These are phyloP conservation scores for Tethea ocularis DNA, from an alignment of 2,888 invertebrate species.

Conservation along the genomic window DNA sequence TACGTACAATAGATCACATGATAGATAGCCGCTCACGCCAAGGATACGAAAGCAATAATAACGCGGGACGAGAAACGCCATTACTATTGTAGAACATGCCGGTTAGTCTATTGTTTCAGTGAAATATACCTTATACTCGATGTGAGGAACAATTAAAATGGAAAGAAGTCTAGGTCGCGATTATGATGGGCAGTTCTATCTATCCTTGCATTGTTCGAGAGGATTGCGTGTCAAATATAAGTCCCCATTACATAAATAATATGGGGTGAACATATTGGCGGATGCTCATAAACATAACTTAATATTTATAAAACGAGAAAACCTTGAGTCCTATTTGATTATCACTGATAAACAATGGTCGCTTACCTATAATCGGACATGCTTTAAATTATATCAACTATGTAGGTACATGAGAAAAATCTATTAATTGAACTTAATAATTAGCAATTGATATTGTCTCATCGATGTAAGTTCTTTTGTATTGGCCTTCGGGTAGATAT, in stretches of 20 bases:
- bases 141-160: conserved; percentile 74
- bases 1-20: conserved; percentile 82
- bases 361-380: conserved; percentile 34
- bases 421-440: conserved; percentile 4
- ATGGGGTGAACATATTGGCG: conserved; percentile 64
- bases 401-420: background rate
- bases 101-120: conserved; percentile 78
- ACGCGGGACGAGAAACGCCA: conserved; percentile 56
- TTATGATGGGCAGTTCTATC: conserved; percentile 52
- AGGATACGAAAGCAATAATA: conserved; percentile 75
- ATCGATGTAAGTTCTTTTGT: background rate
- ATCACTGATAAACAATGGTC: conserved; percentile 50
- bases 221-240: conserved; percentile 78
- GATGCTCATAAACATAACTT: conserved; percentile 57
- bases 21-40: conserved; percentile 78
- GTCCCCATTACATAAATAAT: conserved; percentile 81
- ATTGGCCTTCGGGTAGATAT: no score
- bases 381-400: background rate
- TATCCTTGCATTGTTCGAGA: conserved; percentile 81
- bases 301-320: conserved; percentile 62
- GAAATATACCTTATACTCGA: conserved; percentile 63
- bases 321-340: conserved; percentile 59
- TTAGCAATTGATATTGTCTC: background rate
- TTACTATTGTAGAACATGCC: conserved; percentile 57
- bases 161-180: conserved; percentile 79